These are phyloP conservation scores for Ovis canadensis DNA, from an alignment of 2,113 vertebrate genomes.

Conservation along the genomic window DNA sequence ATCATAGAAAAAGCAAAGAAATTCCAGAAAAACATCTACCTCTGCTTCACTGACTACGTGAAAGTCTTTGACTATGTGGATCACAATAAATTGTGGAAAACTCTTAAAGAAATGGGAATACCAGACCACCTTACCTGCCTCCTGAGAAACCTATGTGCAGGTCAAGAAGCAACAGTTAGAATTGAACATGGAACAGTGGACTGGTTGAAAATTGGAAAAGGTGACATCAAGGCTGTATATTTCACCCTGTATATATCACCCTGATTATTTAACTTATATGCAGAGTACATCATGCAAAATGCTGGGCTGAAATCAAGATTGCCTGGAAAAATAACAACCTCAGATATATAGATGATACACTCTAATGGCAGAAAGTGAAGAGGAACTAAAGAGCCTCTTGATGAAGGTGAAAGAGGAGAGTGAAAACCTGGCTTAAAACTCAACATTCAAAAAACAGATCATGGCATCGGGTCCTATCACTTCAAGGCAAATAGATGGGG, in stretches of 20 bases:
- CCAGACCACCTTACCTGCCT: not conserved
- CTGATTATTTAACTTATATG: not conserved
- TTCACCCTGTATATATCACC: not conserved
- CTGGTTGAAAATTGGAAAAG: not conserved
- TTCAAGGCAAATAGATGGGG: not conserved
- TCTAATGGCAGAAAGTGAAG: not conserved
- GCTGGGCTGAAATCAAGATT: not conserved
- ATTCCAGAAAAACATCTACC: not conserved
- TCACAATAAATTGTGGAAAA: not conserved
- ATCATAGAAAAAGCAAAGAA: not conserved
- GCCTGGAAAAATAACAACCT: not conserved
- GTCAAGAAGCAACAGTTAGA: not conserved
- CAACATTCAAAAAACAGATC: not conserved
- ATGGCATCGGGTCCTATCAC: not conserved
- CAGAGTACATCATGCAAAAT: not conserved
- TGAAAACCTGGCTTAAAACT: not conserved
- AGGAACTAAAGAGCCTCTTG: not conserved
- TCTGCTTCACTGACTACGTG: not conserved
- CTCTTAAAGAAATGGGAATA: not conserved
- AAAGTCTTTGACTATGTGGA: not conserved
- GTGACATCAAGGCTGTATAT: not conserved
- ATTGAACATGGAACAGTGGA: not conserved
- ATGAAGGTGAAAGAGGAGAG: not conserved
- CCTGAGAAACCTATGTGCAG: not conserved
- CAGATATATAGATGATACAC: not conserved